Percentiles rank a stretch among this genome's conserved stretches.
phyloP scores from a whole-genome alignment of 2,113 vertebrate genomes.

The Hemibagrus wyckioides region DNA sequence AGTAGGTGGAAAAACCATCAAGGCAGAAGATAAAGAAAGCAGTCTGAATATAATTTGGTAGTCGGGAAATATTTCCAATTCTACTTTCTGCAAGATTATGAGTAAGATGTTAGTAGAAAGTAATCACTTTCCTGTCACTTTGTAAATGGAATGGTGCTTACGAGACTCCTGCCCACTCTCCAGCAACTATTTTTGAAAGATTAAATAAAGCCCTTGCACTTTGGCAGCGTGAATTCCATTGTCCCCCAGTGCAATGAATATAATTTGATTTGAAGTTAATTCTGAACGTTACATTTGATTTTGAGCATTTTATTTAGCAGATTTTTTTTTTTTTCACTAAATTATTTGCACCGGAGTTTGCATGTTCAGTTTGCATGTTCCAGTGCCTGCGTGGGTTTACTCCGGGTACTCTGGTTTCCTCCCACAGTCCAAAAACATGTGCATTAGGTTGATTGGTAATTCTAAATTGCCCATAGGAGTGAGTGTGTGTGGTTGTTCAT shows the following conservation, averaged over 20 bases:
- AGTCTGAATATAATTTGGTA: not conserved
- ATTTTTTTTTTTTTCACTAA: too few species aligned
- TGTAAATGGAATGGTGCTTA: not conserved
- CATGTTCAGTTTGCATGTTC: too few species aligned
- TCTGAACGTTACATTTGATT: too few species aligned
- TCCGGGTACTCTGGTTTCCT: too few species aligned
- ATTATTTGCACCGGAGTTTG: too few species aligned
- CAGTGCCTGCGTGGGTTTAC: too few species aligned
- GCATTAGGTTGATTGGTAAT: too few species aligned
- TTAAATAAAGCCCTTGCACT: not conserved
- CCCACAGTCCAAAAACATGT: too few species aligned
- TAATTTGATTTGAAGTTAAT: too few species aligned
- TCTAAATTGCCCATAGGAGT: too few species aligned
- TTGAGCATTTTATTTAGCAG: not conserved
- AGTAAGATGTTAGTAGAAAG: not conserved
- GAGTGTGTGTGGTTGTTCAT: too few species aligned
- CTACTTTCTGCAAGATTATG: not conserved
- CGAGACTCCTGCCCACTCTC: not conserved
- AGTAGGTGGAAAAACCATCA: not conserved
- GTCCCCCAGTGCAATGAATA: too few species aligned
- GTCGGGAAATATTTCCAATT: not conserved
- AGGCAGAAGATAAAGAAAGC: not conserved
- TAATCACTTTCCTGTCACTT: not conserved
- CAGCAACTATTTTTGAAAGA: not conserved
- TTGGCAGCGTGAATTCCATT: not conserved